These are phyloP conservation scores for Nibea albiflora DNA, from an alignment of 2,113 vertebrate genomes.

Conservation along the genomic window DNA sequence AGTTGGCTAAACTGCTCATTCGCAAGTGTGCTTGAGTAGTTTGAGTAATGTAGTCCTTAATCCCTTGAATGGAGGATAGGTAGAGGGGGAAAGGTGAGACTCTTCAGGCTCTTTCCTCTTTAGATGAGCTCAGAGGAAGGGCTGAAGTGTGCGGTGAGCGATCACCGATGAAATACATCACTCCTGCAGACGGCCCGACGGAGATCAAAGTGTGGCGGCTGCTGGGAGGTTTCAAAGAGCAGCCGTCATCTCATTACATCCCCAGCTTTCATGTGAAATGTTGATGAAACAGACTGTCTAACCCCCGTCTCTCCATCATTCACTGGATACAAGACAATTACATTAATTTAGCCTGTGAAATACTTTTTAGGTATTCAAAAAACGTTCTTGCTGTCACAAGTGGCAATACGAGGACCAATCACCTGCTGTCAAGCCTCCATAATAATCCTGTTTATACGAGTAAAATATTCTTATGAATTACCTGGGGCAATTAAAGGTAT, in stretches of 20 bases:
- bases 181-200: constrained; percentile 43
- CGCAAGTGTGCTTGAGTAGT: constrained; percentile 52
- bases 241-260: constrained; percentile 67
- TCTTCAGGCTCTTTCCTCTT: constrained; percentile 49
- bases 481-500: background rate
- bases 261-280: constrained; percentile 67
- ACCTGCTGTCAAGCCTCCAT: background rate
- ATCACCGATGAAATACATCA: constrained; percentile 58
- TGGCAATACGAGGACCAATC: background rate
- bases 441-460: background rate
- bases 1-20: constrained; percentile 42
- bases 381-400: background rate
- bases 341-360: constrained; percentile 46
- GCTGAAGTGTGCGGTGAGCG: constrained; percentile 39
- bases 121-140: constrained; percentile 34
- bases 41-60: constrained; percentile 53
- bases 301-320: constrained; percentile 29
- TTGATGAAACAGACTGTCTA: constrained; percentile 63
- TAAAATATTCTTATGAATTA: background rate
- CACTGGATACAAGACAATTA: constrained; percentile 39
- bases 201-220: constrained; percentile 61
- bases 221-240: constrained; percentile 67
- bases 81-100: constrained; percentile 53
- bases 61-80: constrained; percentile 43
- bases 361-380: constrained; percentile 27